A percentile compares a stretch with the other conserved stretches of the same genome.
phyloP scores from a whole-genome alignment of 2,888 invertebrate species.

The Lochmaea capreae region DNA sequence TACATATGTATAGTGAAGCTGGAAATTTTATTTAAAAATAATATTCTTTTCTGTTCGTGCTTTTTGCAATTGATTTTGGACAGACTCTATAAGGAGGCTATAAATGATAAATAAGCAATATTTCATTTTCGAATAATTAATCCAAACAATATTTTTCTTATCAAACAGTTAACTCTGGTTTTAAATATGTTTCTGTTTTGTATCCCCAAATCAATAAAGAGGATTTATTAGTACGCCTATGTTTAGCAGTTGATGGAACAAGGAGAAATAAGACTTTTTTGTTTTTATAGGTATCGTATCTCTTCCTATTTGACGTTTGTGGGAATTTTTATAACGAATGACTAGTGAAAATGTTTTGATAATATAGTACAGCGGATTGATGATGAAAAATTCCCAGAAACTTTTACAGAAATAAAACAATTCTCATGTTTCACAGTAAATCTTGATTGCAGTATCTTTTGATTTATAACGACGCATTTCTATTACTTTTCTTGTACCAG shows the following conservation, averaged over 20 bases:
- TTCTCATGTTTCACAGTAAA: background rate
- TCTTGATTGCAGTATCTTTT: background rate
- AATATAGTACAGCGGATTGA: background rate
- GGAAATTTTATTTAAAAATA: no score
- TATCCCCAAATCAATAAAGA: background rate
- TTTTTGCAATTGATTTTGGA: no score
- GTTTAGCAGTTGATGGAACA: background rate
- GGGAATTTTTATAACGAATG: conserved; percentile 22
- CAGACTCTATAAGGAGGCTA: no score
- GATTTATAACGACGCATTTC: no score
- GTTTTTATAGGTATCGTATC: conserved; percentile 14
- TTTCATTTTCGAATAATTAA: no score
- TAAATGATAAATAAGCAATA: no score
- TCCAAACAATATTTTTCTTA: no score
- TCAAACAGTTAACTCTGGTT: no score
- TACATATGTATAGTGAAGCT: no score
- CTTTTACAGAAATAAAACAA: background rate
- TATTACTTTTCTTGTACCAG: no score
- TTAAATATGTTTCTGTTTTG: background rate
- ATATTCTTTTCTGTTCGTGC: no score
- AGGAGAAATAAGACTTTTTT: conserved; percentile 16
- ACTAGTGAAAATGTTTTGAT: conserved; percentile 1
- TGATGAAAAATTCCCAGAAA: background rate
- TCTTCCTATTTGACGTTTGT: conserved; percentile 22
- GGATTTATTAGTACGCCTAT: background rate